Conservation (phyloP, 2,888 invertebrate genomes). For the Ectobius pallidus region DNA sequence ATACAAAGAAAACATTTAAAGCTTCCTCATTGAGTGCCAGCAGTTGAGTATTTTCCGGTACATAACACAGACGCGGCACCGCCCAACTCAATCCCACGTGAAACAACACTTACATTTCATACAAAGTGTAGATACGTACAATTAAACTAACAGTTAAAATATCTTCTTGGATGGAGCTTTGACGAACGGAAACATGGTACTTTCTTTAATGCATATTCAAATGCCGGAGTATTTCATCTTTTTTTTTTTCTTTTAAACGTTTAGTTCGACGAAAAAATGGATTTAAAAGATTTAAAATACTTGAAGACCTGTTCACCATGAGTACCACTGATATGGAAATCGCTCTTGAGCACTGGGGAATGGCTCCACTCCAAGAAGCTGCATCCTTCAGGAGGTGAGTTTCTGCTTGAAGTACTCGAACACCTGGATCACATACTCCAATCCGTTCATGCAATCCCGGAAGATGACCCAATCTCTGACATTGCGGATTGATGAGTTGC, state of each 20-base stretch:
- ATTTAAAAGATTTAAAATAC: too few relatives aligned
- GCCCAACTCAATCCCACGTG: neutral
- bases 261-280: too few relatives aligned
- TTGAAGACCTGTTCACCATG: too few relatives aligned
- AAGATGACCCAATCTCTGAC: slow-evolving; percentile 67
- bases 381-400: slow-evolving; percentile 49
- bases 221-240: too few relatives aligned
- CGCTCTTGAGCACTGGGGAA: neutral
- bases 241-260: too few relatives aligned
- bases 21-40: neutral
- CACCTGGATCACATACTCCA: slow-evolving; percentile 63
- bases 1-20: neutral
- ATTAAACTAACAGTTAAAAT: neutral
- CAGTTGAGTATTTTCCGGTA: neutral
- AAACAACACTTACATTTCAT: neutral
- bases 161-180: slow-evolving; percentile 11
- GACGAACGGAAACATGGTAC: too few relatives aligned
- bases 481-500: slow-evolving; percentile 55
- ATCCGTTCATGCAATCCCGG: slow-evolving; percentile 66
- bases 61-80: neutral
- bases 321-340: too few relatives aligned
- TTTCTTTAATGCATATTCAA: too few relatives aligned
- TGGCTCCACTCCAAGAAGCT: slow-evolving; percentile 14
- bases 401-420: slow-evolving; percentile 54
- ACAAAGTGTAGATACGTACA: neutral